Evolutionary conservation across 2,888 invertebrate species (phyloP).

Genomic region (Pharmacophagus antenor): DNA sequence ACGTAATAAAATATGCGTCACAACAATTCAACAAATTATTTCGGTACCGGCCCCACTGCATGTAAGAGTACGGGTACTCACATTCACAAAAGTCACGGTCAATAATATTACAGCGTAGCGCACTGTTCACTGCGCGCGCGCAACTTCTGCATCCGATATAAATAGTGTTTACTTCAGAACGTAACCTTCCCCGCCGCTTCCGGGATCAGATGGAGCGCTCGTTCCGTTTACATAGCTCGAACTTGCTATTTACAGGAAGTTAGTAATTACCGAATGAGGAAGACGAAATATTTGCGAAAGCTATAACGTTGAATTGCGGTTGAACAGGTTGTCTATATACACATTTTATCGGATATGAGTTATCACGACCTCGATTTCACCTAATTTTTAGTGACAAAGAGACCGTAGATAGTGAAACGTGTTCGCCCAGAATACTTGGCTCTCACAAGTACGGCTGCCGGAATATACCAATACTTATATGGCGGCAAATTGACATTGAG

Average conservation of each 20-base stretch:
- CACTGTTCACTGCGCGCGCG: conserved; percentile 61
- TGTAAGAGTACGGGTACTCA: conserved; percentile 40
- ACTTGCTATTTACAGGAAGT: conserved; percentile 16
- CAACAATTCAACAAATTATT: not conserved
- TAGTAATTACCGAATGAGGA: conserved; percentile 25
- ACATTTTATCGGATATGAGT: no score
- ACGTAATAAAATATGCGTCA: not conserved
- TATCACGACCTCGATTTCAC: no score
- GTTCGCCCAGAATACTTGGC: no score
- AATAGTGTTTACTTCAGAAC: conserved; percentile 50
- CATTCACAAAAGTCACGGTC: conserved; percentile 55
- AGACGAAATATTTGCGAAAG: conserved; percentile 21
- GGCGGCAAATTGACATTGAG: no score
- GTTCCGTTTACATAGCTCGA: conserved; percentile 8
- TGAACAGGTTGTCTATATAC: not conserved
- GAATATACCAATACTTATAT: no score
- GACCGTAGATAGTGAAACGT: no score
- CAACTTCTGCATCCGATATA: conserved; percentile 49
- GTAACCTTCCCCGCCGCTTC: conserved; percentile 71
- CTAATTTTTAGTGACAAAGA: no score
- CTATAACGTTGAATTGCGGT: not conserved
- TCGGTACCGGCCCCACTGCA: not conserved
- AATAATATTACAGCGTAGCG: conserved; percentile 41
- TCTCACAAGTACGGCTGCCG: no score
- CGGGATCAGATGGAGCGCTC: conserved; percentile 48